Evolutionary conservation across 2,888 invertebrate species (phyloP).

Genomic region (Coremacera marginata): DNA sequence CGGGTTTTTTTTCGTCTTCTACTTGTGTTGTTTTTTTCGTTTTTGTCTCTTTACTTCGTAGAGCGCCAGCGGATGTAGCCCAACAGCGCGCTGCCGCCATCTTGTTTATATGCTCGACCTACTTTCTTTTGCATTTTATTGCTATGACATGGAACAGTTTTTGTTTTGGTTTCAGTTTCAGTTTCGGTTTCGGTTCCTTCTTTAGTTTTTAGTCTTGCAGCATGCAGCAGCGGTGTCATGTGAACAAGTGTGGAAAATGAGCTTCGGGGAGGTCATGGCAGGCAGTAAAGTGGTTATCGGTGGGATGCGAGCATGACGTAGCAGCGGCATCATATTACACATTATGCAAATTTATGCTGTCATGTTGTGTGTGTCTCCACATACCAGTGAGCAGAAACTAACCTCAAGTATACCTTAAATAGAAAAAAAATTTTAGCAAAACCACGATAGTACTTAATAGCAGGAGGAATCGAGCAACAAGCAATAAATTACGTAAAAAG

Average conservation of each 20-base stretch:
- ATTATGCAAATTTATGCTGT: too few relatives aligned
- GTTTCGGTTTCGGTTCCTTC: not conserved
- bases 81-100: not conserved
- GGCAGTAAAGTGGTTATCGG: not conserved
- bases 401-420: too few relatives aligned
- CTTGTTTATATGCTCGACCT: constrained; percentile 19
- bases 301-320: not conserved
- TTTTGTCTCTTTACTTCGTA: not conserved
- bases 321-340: too few relatives aligned
- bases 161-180: not conserved
- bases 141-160: not conserved
- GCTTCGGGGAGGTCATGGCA: not conserved
- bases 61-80: not conserved
- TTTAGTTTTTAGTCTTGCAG: not conserved
- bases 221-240: not conserved
- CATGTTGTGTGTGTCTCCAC: too few relatives aligned
- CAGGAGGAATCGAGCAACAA: too few relatives aligned
- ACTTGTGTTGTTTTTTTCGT: not conserved
- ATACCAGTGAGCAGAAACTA: too few relatives aligned
- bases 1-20: not conserved
- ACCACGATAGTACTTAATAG: too few relatives aligned
- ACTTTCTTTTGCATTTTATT: not conserved
- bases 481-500: too few relatives aligned
- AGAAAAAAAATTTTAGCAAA: too few relatives aligned
- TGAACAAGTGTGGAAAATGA: constrained; percentile 3